Percentiles rank a stretch among this genome's conserved stretches.
Evolutionary conservation across 2,797 vertebrate species (phyloP).

Genomic region (Coluber constrictor): DNA sequence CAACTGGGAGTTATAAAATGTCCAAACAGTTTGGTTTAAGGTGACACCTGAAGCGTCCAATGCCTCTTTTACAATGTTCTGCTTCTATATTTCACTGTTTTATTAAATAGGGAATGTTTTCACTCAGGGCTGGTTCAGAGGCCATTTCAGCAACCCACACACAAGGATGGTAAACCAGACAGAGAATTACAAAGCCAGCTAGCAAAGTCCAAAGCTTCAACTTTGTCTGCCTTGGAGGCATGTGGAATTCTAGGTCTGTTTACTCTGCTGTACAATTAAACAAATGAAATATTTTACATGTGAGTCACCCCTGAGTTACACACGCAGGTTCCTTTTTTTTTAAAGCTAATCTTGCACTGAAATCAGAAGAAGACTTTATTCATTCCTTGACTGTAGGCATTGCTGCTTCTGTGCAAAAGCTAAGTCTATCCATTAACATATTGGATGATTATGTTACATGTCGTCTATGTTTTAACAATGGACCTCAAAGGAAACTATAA

Average conservation of each 20-base stretch:
- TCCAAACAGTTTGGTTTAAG: not conserved
- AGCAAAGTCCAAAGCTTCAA: conserved; percentile 42
- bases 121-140: not conserved
- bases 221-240: conserved; percentile 49
- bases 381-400: conserved; percentile 10
- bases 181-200: conserved; percentile 22
- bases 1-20: not conserved
- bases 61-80: not conserved
- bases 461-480: not conserved
- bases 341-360: conserved; percentile 36
- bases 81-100: not conserved
- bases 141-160: not conserved
- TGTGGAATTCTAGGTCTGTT: conserved; percentile 58
- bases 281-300: conserved; percentile 58
- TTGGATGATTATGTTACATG: not conserved
- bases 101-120: conserved; percentile 24
- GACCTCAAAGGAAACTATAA: conserved; percentile 2
- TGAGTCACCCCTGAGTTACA: conserved; percentile 57
- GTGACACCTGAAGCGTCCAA: not conserved
- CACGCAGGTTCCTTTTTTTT: not conserved
- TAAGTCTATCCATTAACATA: not conserved
- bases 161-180: not conserved
- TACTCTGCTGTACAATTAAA: conserved; percentile 55
- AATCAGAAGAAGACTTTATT: conserved; percentile 12
- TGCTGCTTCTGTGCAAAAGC: conserved; percentile 2